Evolutionary conservation across 2,113 vertebrate species (phyloP).

Genomic region (Diadophis punctatus): DNA sequence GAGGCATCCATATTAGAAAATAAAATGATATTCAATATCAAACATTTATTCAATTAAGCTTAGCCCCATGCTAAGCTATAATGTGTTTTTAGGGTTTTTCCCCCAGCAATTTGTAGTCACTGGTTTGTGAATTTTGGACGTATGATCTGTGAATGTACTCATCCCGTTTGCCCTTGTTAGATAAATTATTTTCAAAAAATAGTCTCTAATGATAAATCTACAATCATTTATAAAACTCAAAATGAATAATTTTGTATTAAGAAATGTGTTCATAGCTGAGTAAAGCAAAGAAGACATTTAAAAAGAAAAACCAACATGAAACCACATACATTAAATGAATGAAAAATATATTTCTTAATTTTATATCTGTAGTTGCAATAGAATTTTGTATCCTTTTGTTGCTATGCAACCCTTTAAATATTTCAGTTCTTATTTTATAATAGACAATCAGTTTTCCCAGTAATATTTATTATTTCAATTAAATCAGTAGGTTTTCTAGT

Average conservation of each 20-base stretch:
- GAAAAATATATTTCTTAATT: constrained; percentile 53
- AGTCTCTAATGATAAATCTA: constrained; percentile 20
- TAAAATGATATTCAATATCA: constrained; percentile 45
- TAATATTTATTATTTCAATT: constrained; percentile 77
- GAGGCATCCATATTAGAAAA: constrained; percentile 44
- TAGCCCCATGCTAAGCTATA: constrained; percentile 27
- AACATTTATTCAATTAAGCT: constrained; percentile 31
- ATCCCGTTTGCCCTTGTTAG: constrained; percentile 18
- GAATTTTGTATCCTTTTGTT: constrained; percentile 78
- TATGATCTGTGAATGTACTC: not conserved
- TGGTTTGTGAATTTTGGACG: constrained; percentile 6
- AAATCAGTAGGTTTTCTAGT: constrained; percentile 58
- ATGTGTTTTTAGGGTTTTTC: constrained; percentile 10
- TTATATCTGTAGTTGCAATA: constrained; percentile 61
- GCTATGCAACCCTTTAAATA: constrained; percentile 82
- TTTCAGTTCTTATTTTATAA: constrained; percentile 61
- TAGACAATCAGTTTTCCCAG: constrained; percentile 80
- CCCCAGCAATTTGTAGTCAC: not conserved
- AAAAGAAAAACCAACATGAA: not conserved
- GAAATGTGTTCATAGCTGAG: not conserved
- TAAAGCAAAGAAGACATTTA: not conserved
- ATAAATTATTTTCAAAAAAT: constrained; percentile 43
- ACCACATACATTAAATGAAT: constrained; percentile 21
- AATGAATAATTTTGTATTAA: constrained; percentile 19
- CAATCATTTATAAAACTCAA: constrained; percentile 32